Evolutionary conservation across 1,140 invertebrate species (phyloP), one percentile per base, ranked within the genome.

Genomic region (Cydia strobilella): DNA sequence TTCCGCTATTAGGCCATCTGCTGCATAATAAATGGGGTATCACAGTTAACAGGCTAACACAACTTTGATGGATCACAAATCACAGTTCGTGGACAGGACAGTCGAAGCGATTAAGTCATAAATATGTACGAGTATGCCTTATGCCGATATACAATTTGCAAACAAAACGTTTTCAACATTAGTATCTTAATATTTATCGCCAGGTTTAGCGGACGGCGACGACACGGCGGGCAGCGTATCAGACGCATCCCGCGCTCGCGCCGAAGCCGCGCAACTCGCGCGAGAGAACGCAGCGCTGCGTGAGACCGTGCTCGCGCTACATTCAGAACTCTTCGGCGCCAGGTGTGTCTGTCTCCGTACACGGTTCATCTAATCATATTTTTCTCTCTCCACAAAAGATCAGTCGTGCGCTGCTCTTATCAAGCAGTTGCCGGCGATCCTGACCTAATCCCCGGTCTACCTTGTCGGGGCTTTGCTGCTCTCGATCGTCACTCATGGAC

Each of bases 251-350:
- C 91, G 93, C 13, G 88, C 95, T 18, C 93, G 95, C 74, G 94
- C 95, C n/a, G 95, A 97, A 84, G 93, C 95, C n/a, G 93, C 94
- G 12, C 94, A 96, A 78, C 90, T 96, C 15, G 93, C 94, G 66
- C 90, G 94, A 75, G 97, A 97, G 87, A 97, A 97, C 84, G 93
- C 94, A 2, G 93, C 95, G 23, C 93, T 97, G 12, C 87, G 96
- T 42, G 95, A 95, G 78, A 95, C 96, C 39, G 94, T 97, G 65
- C 90, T 96, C 4, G 94, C 95, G 2, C 85, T 97, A 18, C 96
- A 97, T 82, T 96, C 96, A 45, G 97, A 98, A 92, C 95, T 98
- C 0, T 97, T 96, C 86, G 97, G 96, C 62, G 96, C 97, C 15
- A 94, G 96, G 92, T 93, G 54, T 74, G 66, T 75, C 4, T 74